These are phyloP conservation scores for Blastobasis lacticolella DNA, from an alignment of 2,888 invertebrate species.

Conservation along the genomic window DNA sequence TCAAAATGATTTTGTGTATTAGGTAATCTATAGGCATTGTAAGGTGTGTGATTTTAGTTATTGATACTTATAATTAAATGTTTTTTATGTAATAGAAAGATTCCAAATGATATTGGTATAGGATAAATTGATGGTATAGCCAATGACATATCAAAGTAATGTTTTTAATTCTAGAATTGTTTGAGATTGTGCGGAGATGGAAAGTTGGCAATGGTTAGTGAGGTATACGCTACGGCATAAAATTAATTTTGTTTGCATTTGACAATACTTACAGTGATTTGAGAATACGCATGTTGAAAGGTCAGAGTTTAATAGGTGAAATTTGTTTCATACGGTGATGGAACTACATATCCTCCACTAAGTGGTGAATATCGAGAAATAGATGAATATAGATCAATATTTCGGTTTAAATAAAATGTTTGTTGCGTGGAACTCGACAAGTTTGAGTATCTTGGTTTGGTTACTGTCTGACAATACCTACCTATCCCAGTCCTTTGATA, in stretches of 20 bases:
- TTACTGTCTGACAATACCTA: too few species aligned
- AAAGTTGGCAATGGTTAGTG: constrained; percentile 25
- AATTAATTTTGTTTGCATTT: constrained; percentile 46
- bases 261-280: constrained; percentile 60
- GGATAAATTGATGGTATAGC: constrained; percentile 49
- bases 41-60: constrained; percentile 68
- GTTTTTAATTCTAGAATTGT: constrained; percentile 55
- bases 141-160: constrained; percentile 69
- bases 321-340: constrained; percentile 47
- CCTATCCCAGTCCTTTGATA: too few species aligned
- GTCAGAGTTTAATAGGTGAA: constrained; percentile 65
- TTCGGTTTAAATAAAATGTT: constrained; percentile 24
- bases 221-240: constrained; percentile 35
- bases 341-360: constrained; percentile 66
- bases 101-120: constrained; percentile 59
- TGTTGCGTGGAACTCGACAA: constrained; percentile 7
- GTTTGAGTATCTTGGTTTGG: too few species aligned
- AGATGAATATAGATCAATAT: constrained; percentile 44
- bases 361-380: constrained; percentile 49
- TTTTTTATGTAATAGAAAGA: constrained; percentile 62
- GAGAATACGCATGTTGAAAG: constrained; percentile 58
- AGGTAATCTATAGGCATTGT: constrained; percentile 49
- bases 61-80: constrained; percentile 28
- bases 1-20: constrained; percentile 37
- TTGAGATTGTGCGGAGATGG: constrained; percentile 1